These are phyloP conservation scores for Hippoglossus stenolepis DNA, from an alignment of 2,113 vertebrate species.

Conservation along the genomic window DNA sequence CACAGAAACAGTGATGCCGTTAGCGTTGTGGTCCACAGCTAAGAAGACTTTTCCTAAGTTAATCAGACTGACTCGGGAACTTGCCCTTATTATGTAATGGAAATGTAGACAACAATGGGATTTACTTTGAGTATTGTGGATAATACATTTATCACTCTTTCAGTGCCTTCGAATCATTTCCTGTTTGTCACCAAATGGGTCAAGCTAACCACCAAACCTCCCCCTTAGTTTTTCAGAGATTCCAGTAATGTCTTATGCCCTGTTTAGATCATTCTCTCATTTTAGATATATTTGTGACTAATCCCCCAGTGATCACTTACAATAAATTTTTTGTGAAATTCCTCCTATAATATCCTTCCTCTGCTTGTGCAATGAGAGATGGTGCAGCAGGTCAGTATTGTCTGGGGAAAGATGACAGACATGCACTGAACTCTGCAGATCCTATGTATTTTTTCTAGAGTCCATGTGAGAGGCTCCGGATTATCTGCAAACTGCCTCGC, in stretches of 20 bases:
- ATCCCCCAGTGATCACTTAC: conserved; percentile 63
- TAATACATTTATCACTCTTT: background rate
- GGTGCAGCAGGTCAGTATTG: no score
- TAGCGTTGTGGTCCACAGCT: no score
- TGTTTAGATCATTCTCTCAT: conserved; percentile 9
- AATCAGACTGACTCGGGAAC: background rate
- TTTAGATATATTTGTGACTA: conserved; percentile 55
- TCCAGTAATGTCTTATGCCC: conserved; percentile 12
- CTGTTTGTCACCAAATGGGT: conserved; percentile 25
- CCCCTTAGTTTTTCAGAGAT: conserved; percentile 20
- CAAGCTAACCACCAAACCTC: background rate
- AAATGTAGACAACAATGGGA: no score
- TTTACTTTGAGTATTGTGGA: background rate
- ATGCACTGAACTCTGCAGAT: conserved; percentile 7
- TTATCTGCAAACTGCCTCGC: no score
- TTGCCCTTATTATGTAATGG: no score
- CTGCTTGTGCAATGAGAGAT: no score
- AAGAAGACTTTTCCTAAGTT: no score
- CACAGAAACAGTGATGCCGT: background rate
- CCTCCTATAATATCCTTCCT: no score
- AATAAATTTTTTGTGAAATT: conserved; percentile 49
- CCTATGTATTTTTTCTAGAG: background rate
- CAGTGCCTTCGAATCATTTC: conserved; percentile 34
- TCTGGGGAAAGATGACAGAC: no score
- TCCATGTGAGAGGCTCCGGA: no score